These are phyloP conservation scores for Cirrhinus molitorella DNA, from an alignment of 2,797 vertebrate genomes.

Conservation along the genomic window DNA sequence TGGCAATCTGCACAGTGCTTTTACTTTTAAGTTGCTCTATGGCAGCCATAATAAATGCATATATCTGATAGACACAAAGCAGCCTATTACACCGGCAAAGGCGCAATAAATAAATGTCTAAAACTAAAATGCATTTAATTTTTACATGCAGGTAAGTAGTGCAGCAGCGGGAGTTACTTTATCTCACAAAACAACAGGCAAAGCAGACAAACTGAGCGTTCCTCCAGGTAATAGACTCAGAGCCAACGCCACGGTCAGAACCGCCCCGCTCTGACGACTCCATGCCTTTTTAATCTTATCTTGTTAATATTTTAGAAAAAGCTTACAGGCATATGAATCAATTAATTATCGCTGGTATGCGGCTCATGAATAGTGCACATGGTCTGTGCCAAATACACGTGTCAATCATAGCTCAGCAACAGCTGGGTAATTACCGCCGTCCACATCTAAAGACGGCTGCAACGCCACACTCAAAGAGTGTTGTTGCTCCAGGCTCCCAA, in stretches of 20 bases:
- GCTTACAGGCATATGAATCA: constrained; percentile 79
- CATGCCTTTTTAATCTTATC: constrained; percentile 71
- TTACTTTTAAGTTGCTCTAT: not conserved
- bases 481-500: constrained; percentile 70
- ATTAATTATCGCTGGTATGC: constrained; percentile 78
- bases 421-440: constrained; percentile 72
- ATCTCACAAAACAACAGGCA: constrained; percentile 52
- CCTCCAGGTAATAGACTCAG: constrained; percentile 51
- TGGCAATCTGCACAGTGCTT: not conserved
- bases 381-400: constrained; percentile 69
- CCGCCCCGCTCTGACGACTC: constrained; percentile 48
- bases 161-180: constrained; percentile 38
- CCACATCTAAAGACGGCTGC: constrained; percentile 66
- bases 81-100: not conserved
- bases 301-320: constrained; percentile 78
- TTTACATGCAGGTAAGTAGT: constrained; percentile 29
- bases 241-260: constrained; percentile 50
- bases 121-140: constrained; percentile 21
- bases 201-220: constrained; percentile 4
- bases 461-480: constrained; percentile 66
- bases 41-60: not conserved
- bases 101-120: not conserved
- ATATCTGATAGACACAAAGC: not conserved
- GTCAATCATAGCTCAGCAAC: constrained; percentile 73
- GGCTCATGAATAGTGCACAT: constrained; percentile 74